phyloP scores from a whole-genome alignment of 2,797 vertebrate species.

The Etheostoma nigrum region DNA sequence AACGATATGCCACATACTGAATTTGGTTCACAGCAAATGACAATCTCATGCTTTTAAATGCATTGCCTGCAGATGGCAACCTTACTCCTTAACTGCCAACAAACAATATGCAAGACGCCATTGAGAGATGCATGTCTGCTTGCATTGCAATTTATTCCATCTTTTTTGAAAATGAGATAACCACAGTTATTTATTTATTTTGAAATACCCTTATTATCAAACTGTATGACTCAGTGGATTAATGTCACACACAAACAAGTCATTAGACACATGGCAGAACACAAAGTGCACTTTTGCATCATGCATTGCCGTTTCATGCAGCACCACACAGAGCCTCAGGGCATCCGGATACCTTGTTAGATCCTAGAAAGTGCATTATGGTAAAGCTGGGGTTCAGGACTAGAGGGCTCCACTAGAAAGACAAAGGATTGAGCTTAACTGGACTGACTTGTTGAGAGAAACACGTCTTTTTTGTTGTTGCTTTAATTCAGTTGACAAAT shows the following conservation, averaged over 20 bases:
- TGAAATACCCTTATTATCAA: constrained; percentile 24
- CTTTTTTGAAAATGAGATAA: constrained; percentile 20
- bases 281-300: constrained; percentile 63
- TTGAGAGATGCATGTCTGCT: constrained; percentile 37
- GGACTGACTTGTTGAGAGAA: constrained; percentile 34
- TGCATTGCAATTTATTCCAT: constrained; percentile 21
- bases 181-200: background rate
- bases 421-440: constrained; percentile 80
- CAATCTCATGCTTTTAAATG: constrained; percentile 53
- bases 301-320: constrained; percentile 83
- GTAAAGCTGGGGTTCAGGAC: constrained; percentile 99
- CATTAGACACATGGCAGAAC: constrained; percentile 31
- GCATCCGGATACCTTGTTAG: constrained; percentile 93
- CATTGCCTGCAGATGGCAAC: constrained; percentile 69
- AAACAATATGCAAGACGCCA: constrained; percentile 29
- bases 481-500: constrained; percentile 15
- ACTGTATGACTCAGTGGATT: constrained; percentile 17
- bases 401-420: constrained; percentile 98
- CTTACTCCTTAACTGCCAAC: constrained; percentile 42
- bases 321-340: constrained; percentile 78
- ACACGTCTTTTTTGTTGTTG: constrained; percentile 25
- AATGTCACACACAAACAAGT: constrained; percentile 50
- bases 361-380: constrained; percentile 99
- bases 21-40: constrained; percentile 23
- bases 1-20: constrained; percentile 2